Conservation (phyloP, 2,113 vertebrate genomes). For the Calidris pugnax region DNA sequence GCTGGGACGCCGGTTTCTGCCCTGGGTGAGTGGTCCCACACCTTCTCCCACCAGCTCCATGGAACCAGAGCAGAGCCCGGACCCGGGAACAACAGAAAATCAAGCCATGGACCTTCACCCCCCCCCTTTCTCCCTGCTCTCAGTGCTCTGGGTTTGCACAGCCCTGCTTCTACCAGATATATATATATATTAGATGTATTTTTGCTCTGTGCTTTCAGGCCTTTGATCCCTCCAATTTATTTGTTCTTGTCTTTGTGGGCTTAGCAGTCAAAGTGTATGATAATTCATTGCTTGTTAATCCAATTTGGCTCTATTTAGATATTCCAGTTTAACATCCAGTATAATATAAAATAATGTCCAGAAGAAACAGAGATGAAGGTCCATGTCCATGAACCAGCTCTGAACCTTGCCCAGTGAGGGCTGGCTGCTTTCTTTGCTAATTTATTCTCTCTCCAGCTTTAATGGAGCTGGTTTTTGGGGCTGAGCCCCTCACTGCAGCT, state of each 20-base stretch:
- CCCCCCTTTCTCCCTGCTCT: not conserved
- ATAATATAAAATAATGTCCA: not conserved
- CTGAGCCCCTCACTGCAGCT: not conserved
- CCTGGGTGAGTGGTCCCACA: not conserved
- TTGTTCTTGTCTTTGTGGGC: slow-evolving; percentile 49
- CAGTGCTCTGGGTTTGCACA: not conserved
- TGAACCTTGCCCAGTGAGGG: not conserved
- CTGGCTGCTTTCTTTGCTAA: not conserved
- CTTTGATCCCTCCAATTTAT: slow-evolving; percentile 51
- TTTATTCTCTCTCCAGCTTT: not conserved
- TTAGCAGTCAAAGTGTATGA: slow-evolving; percentile 3
- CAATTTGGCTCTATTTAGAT: slow-evolving; percentile 38
- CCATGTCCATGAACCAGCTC: not conserved
- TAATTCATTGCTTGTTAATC: slow-evolving; percentile 59
- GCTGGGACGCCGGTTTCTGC: not conserved
- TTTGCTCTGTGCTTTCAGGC: not conserved
- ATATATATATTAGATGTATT: not conserved
- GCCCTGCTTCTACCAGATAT: not conserved
- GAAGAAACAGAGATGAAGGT: slow-evolving; percentile 20
- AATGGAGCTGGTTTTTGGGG: accelerated
- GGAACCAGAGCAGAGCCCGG: accelerated
- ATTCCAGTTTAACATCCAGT: slow-evolving; percentile 45
- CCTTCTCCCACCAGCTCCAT: not conserved
- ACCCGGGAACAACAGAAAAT: not conserved
- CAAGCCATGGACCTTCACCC: not conserved